Evolutionary conservation across 2,888 invertebrate genomes (phyloP), one percentile per base, ranked within the genome.

Genomic region (Malthinus flaveolus): DNA sequence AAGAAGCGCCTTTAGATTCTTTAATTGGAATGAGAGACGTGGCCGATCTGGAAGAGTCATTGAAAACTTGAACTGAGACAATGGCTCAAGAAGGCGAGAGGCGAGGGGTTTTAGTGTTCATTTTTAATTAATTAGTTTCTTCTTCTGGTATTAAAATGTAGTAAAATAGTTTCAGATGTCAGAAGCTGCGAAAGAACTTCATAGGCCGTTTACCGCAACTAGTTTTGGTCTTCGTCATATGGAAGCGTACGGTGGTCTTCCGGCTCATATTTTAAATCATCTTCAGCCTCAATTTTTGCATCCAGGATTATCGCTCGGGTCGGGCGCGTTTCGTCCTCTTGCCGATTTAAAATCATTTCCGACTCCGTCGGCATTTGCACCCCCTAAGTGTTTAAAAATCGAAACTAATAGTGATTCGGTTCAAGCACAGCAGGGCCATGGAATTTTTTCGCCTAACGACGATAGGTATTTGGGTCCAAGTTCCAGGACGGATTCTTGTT

Each of bases 241-340:
- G 80, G 82, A 83, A 66, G 80, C 81, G 23, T 82, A 82, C 69
- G 85, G 87, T 74, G 86, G 87, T 61, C 78, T 85, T 13, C 82
- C 82, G 13, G 84, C 85, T 52, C 88, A 88, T 78, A 84, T 88
- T 67, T 81, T 89, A 74, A 85, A 87, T 69, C 88, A 87, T 72
- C 81, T 89, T 68, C 88, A 87, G 73, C 88, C 87, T 64, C 89
- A 88, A 74, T 87, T 89, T 73, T 80, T 89, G 61, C 88, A 87
- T 70, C 87, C 88, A 31, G 81, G 82, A 37, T 78, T 89, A 60
- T 84, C 87, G 37, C 82, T 85, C 66, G 83, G 83, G 59, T 80
- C 82, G 46, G 83, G 84, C 61, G 84, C 84, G 36, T 85, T 85
- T 72, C 80, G 85, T 59, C 85, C 85, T 3, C 75, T 84, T 54